Evolutionary conservation across 1,140 invertebrate species (phyloP).

Genomic region (Drosophila persimilis): DNA sequence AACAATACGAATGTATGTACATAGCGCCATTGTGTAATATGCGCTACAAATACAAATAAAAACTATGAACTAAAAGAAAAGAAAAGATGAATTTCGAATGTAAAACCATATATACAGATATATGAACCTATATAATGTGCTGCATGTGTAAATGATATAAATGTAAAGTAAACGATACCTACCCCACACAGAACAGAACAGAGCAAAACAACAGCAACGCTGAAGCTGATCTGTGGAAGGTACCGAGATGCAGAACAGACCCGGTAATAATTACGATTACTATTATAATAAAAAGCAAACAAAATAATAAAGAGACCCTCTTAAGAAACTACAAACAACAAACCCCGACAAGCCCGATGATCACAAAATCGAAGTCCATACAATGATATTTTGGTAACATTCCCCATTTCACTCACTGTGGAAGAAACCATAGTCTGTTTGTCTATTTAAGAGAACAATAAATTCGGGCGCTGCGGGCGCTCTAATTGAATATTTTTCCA

Average conservation of each 20-base stretch:
- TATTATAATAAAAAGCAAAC: slow-evolving; percentile 68
- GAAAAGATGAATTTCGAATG: slow-evolving; percentile 6
- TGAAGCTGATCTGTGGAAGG: slow-evolving; percentile 25
- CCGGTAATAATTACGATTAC: slow-evolving; percentile 72
- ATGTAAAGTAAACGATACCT: slow-evolving; percentile 42
- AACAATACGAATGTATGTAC: slow-evolving; percentile 23
- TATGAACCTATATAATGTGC: slow-evolving; percentile 38
- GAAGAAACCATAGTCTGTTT: too few species aligned
- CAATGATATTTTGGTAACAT: not conserved
- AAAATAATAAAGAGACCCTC: slow-evolving; percentile 71
- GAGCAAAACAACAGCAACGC: slow-evolving; percentile 38
- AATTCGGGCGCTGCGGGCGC: too few species aligned
- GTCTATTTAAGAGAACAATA: too few species aligned
- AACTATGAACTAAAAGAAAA: not conserved
- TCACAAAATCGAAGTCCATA: slow-evolving; percentile 3
- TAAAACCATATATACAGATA: slow-evolving; percentile 40
- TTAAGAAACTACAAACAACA: slow-evolving; percentile 33
- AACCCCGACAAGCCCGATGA: not conserved
- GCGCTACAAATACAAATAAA: slow-evolving; percentile 51
- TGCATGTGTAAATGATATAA: slow-evolving; percentile 73
- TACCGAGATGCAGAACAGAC: slow-evolving; percentile 49
- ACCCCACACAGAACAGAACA: slow-evolving; percentile 7
- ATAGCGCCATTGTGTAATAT: slow-evolving; percentile 77
- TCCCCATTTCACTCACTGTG: not conserved
- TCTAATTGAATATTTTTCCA: too few species aligned